phyloP scores from a whole-genome alignment of 2,113 vertebrate species.

The Brevimyrus niger region DNA sequence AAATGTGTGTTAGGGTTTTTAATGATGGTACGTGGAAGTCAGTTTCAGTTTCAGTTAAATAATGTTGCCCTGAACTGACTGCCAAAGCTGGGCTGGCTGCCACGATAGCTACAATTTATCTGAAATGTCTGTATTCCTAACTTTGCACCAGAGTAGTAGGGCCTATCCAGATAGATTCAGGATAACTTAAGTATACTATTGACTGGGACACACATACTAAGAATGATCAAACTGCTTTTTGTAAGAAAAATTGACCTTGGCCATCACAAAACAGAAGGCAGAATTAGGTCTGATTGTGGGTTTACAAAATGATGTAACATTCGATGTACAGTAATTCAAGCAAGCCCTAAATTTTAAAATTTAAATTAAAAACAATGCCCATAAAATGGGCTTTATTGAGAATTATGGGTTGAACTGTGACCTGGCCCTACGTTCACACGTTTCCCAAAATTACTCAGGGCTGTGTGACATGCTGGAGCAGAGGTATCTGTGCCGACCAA shows the following conservation, averaged over 20 bases:
- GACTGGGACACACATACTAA: background rate
- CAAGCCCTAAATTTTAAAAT: slow-evolving; percentile 23
- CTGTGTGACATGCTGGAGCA: slow-evolving; percentile 39
- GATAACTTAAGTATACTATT: background rate
- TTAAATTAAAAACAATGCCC: background rate
- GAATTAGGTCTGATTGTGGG: slow-evolving; percentile 19
- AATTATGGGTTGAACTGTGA: slow-evolving; percentile 32
- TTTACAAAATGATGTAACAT: slow-evolving; percentile 32
- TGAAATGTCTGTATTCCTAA: background rate
- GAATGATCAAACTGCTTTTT: background rate
- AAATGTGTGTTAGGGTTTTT: background rate
- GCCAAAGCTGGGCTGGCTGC: background rate
- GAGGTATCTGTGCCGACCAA: slow-evolving; percentile 54
- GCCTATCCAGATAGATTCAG: background rate
- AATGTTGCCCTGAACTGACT: background rate
- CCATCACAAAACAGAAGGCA: background rate
- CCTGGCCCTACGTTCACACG: slow-evolving; percentile 43
- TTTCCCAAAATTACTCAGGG: slow-evolving; percentile 53
- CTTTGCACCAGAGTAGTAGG: background rate
- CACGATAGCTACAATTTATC: background rate
- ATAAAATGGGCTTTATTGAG: background rate
- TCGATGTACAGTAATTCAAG: slow-evolving; percentile 38
- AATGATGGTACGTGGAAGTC: background rate
- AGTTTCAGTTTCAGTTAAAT: background rate
- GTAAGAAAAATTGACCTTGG: background rate